Base-by-base conservation (phyloP, 2,113 vertebrate species). In the Pseudolaguvia tuberculata region DNA sequence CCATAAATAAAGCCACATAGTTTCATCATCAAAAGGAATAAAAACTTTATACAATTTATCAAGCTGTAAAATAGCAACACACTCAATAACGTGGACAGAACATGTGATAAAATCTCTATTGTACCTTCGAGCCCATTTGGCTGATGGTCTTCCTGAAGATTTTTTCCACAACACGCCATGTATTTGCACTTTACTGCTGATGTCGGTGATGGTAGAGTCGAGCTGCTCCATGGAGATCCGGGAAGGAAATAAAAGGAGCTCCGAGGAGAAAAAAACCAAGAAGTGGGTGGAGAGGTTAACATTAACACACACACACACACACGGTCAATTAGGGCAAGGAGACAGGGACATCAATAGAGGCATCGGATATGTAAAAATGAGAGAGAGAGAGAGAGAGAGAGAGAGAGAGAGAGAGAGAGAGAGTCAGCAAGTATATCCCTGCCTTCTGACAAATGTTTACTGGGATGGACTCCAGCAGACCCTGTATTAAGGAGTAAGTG, bases 151-250 rank as follows among this genome's bases (percentile, higher is more conserved):
- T 82, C 94, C 96, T 0, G 97, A 96, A 2, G 96, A 94, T 88
- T 94, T 92, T 86, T 99, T 99, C 97, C 96, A 99, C 86, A 98
- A 91, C 47, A 99, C 93, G 0, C 97, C 97, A 0, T 95, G 93
- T 58, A 98, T 91, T 89, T 99, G 97, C 90, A 99, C 97, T 86
- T 98, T 98, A 85, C 94, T 98, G 90, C 94, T 97, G 89, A 98
- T 93, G 84, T 97, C 95, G 90, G 98, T 79, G 61, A 87, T 91
- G 25, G 97, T 93, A 0, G 91, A 86, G 83, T 98, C 96, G 0
- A 94, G 82, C 80, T 93, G 94, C 84, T 99, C 97, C 93, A 98
- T 94, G 82, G 93, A 95, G 0, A 91, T 89, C 87, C 94, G 94
- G 61, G 93, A 91, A 48, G 89, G 85, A 10, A 94, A 91, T 91